Percentiles rank a stretch among this genome's conserved stretches.
Evolutionary conservation across 2,113 vertebrate genomes (phyloP).

Genomic region (Austrofundulus limnaeus): DNA sequence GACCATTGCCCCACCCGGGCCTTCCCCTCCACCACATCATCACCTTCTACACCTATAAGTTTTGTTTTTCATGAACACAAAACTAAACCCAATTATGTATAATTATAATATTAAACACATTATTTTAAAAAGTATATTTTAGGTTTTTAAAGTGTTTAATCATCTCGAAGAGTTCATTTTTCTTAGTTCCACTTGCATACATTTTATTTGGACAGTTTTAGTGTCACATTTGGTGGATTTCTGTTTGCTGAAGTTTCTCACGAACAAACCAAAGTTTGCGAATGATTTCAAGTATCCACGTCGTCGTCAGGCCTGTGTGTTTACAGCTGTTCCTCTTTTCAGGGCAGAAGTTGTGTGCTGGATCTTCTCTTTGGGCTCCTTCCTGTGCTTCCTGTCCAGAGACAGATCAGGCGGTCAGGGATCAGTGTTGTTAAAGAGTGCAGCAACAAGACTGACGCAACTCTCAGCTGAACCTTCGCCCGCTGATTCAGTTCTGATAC

Average conservation of each 20-base stretch:
- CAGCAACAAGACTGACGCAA: slow-evolving; percentile 64
- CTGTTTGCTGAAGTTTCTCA: slow-evolving; percentile 8
- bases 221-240: background rate
- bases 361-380: slow-evolving; percentile 60
- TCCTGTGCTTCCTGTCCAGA: slow-evolving; percentile 82
- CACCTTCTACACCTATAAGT: slow-evolving; percentile 49
- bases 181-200: too few species aligned
- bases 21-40: slow-evolving; percentile 52
- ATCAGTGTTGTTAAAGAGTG: slow-evolving; percentile 64
- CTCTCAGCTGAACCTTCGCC: slow-evolving; percentile 33
- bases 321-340: slow-evolving; percentile 66
- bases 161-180: too few species aligned
- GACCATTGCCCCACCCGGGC: slow-evolving; percentile 60
- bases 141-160: too few species aligned
- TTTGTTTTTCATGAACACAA: slow-evolving; percentile 74
- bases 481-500: slow-evolving; percentile 3
- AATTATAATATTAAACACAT: background rate
- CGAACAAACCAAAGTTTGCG: slow-evolving; percentile 1
- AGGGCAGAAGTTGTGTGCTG: slow-evolving; percentile 60
- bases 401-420: slow-evolving; percentile 72
- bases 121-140: background rate
- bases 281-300: background rate
- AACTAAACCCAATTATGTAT: slow-evolving; percentile 38
- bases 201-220: too few species aligned
- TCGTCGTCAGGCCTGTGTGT: slow-evolving; percentile 20